Conservation (phyloP, 2,888 invertebrate species). For the Pollenia griseotomentosa region DNA sequence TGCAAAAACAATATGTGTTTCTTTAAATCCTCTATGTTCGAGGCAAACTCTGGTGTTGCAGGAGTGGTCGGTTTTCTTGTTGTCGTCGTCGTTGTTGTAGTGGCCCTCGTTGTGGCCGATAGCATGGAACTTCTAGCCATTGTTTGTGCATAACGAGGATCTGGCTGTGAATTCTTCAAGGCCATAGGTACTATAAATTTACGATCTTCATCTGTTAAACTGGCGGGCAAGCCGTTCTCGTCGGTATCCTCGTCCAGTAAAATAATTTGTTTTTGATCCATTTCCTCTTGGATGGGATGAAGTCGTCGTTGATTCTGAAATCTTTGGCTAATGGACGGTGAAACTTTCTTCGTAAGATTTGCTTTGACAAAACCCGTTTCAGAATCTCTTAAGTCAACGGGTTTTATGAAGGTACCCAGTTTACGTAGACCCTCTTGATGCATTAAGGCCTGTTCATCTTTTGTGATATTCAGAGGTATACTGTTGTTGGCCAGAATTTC, state of each 20-base stretch:
- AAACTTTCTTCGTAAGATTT: constrained; percentile 82
- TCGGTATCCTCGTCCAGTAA: constrained; percentile 83
- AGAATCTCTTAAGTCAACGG: constrained; percentile 82
- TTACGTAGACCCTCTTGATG: constrained; percentile 83
- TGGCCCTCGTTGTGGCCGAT: constrained; percentile 73
- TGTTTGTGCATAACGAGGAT: constrained; percentile 77
- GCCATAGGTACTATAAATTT: constrained; percentile 84
- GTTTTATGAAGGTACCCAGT: constrained; percentile 83
- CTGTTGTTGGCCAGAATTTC: constrained; percentile 83
- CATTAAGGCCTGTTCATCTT: constrained; percentile 83
- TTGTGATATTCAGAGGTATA: constrained; percentile 83
- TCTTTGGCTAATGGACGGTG: constrained; percentile 74
- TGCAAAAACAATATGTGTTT: constrained; percentile 84
- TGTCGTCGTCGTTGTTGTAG: constrained; percentile 76
- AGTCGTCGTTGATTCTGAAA: constrained; percentile 77
- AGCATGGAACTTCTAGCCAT: constrained; percentile 73
- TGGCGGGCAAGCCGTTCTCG: constrained; percentile 82
- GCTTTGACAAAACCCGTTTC: constrained; percentile 83
- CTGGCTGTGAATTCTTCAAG: constrained; percentile 82
- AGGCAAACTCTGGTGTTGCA: constrained; percentile 78
- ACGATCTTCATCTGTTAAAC: constrained; percentile 83
- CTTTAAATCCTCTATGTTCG: constrained; percentile 84
- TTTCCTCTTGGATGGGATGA: constrained; percentile 83
- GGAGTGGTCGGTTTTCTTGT: constrained; percentile 76
- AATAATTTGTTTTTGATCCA: constrained; percentile 83